phyloP scores from a whole-genome alignment of 2,888 invertebrate species.

The Gortyna flavago region DNA sequence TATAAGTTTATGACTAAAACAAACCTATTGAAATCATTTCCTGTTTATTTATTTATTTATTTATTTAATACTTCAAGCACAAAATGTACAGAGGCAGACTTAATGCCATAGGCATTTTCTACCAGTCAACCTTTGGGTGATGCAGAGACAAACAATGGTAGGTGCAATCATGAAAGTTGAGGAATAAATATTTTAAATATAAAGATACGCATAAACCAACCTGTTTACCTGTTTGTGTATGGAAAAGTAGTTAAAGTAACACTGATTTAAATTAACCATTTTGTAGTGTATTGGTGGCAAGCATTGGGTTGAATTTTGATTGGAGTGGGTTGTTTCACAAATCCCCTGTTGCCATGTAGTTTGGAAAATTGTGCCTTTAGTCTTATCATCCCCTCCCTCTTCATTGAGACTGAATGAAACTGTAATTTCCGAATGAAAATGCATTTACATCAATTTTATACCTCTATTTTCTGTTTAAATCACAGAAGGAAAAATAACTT shows the following conservation, averaged over 20 bases:
- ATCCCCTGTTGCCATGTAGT: background rate
- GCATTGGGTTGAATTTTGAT: background rate
- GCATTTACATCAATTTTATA: background rate
- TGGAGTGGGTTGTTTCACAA: background rate
- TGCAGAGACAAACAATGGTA: too few species aligned
- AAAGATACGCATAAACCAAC: too few species aligned
- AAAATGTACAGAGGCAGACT: too few species aligned
- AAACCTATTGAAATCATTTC: constrained; percentile 28
- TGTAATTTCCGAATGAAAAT: background rate
- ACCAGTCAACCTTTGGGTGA: too few species aligned
- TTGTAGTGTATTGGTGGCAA: background rate
- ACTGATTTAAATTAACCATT: background rate
- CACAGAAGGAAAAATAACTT: background rate
- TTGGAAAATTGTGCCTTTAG: constrained; percentile 2
- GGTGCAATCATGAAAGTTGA: too few species aligned
- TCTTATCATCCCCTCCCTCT: background rate
- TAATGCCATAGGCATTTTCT: too few species aligned
- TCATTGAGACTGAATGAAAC: background rate
- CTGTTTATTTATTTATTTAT: too few species aligned
- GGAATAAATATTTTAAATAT: too few species aligned
- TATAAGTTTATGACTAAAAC: constrained; percentile 26
- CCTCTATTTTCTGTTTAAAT: background rate
- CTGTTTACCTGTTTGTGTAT: constrained; percentile 48
- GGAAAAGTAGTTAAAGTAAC: constrained; percentile 30
- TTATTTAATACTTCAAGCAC: too few species aligned